Conservation (phyloP, 2,888 invertebrate species). For the Cosmorhoe ocellata region DNA sequence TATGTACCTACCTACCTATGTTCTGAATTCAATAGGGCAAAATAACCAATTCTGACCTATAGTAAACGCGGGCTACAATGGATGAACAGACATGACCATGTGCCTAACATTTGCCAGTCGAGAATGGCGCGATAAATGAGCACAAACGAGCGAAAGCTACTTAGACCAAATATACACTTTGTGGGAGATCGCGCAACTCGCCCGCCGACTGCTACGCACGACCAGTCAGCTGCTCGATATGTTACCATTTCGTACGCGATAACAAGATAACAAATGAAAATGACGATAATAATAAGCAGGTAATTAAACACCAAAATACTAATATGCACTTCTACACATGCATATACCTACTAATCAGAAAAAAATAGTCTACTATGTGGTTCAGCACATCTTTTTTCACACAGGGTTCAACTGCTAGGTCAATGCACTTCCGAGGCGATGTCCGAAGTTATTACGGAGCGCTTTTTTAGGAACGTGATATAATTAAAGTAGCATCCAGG, state of each 20-base stretch:
- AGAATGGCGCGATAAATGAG: slow-evolving; percentile 70
- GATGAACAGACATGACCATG: slow-evolving; percentile 61
- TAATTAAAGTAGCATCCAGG: slow-evolving; percentile 50
- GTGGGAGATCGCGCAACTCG: slow-evolving; percentile 75
- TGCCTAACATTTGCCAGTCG: slow-evolving; percentile 65
- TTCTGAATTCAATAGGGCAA: slow-evolving; percentile 74
- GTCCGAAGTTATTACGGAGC: slow-evolving; percentile 70
- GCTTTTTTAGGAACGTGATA: slow-evolving; percentile 64
- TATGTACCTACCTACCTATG: too few species aligned
- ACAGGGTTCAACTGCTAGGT: slow-evolving; percentile 76
- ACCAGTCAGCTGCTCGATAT: slow-evolving; percentile 70
- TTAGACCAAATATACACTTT: slow-evolving; percentile 81
- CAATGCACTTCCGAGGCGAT: slow-evolving; percentile 79
- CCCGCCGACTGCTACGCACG: slow-evolving; percentile 48
- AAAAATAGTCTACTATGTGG: slow-evolving; percentile 35
- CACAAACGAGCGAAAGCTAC: slow-evolving; percentile 76
- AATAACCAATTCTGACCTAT: slow-evolving; percentile 71
- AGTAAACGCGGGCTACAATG: slow-evolving; percentile 61
- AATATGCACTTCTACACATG: too few species aligned
- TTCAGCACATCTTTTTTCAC: slow-evolving; percentile 44
- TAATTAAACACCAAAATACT: slow-evolving; percentile 28
- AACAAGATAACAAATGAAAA: slow-evolving; percentile 28
- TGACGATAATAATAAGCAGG: slow-evolving; percentile 12
- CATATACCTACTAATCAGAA: background rate
- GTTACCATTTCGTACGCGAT: slow-evolving; percentile 41